Conservation (phyloP, 2,797 vertebrate species). For the Trematomus bernacchii region DNA sequence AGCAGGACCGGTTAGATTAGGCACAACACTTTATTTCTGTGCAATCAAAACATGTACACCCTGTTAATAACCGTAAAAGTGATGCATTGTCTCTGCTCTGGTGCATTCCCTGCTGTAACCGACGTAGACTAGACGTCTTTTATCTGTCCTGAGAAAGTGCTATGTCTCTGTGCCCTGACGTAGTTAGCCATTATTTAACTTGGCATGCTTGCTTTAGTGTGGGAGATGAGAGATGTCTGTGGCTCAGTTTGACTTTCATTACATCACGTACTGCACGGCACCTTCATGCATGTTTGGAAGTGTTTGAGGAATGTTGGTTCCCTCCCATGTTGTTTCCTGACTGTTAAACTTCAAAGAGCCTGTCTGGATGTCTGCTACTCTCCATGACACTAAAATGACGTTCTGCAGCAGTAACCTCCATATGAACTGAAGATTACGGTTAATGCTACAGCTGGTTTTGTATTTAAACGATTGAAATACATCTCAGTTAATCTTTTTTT, state of each 20-base stretch:
- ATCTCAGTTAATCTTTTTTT: neutral
- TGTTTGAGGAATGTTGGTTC: constrained; percentile 70
- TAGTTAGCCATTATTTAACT: constrained; percentile 61
- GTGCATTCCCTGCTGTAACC: constrained; percentile 4
- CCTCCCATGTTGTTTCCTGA: constrained; percentile 68
- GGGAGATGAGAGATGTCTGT: constrained; percentile 57
- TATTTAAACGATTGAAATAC: neutral
- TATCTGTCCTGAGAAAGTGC: neutral
- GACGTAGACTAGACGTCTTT: neutral
- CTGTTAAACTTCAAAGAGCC: constrained; percentile 32
- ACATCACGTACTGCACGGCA: constrained; percentile 29
- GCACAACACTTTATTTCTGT: constrained; percentile 36
- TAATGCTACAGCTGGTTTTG: neutral
- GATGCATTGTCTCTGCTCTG: constrained; percentile 15
- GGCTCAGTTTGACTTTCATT: constrained; percentile 41
- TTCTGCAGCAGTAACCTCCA: constrained; percentile 32
- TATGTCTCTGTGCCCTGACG: constrained; percentile 10
- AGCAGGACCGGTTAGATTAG: constrained; percentile 63
- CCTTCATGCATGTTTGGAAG: constrained; percentile 51
- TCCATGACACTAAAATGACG: constrained; percentile 2
- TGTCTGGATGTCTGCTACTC: constrained; percentile 30
- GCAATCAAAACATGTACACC: constrained; percentile 53
- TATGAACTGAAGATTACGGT: constrained; percentile 31
- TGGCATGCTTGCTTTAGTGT: constrained; percentile 43
- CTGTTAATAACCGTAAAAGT: constrained; percentile 21